phyloP scores from a whole-genome alignment of 2,113 vertebrate genomes.

The Ctenodactylus gundi region DNA sequence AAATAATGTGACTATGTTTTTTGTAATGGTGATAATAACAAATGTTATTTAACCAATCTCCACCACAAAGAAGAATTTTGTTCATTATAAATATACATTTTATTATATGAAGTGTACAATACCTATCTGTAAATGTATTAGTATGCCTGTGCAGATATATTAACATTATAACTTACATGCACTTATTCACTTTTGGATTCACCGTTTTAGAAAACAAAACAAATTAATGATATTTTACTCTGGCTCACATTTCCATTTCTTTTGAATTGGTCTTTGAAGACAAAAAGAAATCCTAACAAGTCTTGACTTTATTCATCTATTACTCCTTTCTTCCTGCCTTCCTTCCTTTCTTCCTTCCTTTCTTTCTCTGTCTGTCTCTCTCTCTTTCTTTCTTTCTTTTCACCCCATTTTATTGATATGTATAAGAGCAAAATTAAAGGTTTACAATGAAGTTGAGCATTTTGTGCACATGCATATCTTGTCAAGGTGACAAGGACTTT shows the following conservation, averaged over 20 bases:
- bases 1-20: neutral
- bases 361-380: too few species aligned
- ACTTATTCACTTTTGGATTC: neutral
- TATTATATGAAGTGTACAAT: neutral
- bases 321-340: too few species aligned
- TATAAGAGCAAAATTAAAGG: too few species aligned
- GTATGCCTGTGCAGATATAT: rapidly evolving
- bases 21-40: neutral
- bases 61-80: neutral
- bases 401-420: too few species aligned
- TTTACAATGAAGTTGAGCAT: too few species aligned
- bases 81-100: neutral
- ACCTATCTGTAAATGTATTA: rapidly evolving
- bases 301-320: neutral
- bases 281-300: neutral
- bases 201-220: neutral
- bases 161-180: neutral
- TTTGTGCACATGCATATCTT: too few species aligned
- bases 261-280: neutral
- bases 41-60: neutral
- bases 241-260: neutral
- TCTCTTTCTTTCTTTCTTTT: too few species aligned
- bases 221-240: neutral
- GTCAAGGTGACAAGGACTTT: too few species aligned
- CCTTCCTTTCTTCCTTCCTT: too few species aligned